Evolutionary conservation across 2,797 vertebrate species (phyloP).

Genomic region (Eulemur coronatus): DNA sequence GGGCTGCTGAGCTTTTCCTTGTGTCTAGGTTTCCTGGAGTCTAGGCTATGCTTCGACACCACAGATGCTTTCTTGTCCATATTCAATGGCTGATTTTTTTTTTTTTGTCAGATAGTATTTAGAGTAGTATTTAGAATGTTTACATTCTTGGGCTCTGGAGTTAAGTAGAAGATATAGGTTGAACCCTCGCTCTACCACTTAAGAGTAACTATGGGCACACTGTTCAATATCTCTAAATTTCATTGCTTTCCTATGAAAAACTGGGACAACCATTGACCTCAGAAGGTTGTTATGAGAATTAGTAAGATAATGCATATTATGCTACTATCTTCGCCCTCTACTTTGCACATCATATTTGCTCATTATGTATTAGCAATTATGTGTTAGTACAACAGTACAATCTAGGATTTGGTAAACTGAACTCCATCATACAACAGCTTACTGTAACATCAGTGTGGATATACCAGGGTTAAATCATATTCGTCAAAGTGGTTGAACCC

Average conservation of each 20-base stretch:
- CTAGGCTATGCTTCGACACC: neutral
- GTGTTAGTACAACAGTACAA: neutral
- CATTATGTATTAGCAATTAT: neutral
- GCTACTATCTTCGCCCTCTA: neutral
- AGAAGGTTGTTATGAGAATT: neutral
- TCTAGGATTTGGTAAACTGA: neutral
- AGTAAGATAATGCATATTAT: neutral
- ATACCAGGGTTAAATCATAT: neutral
- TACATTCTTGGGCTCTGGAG: neutral
- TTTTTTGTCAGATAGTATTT: neutral
- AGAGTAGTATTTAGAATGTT: neutral
- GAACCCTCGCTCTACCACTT: neutral
- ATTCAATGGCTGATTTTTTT: neutral
- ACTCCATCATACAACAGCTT: neutral
- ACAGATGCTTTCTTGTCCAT: neutral
- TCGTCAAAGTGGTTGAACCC: neutral
- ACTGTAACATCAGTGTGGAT: neutral
- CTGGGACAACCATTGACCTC: neutral
- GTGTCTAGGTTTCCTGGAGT: neutral
- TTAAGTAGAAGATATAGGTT: neutral
- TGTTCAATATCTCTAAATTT: neutral
- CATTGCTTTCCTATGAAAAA: neutral
- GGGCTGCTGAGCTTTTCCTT: neutral
- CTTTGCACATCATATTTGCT: neutral
- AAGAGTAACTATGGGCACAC: neutral